phyloP scores from a whole-genome alignment of 53 echinoderm and acorn worm genomes.

The Antedon mediterranea region DNA sequence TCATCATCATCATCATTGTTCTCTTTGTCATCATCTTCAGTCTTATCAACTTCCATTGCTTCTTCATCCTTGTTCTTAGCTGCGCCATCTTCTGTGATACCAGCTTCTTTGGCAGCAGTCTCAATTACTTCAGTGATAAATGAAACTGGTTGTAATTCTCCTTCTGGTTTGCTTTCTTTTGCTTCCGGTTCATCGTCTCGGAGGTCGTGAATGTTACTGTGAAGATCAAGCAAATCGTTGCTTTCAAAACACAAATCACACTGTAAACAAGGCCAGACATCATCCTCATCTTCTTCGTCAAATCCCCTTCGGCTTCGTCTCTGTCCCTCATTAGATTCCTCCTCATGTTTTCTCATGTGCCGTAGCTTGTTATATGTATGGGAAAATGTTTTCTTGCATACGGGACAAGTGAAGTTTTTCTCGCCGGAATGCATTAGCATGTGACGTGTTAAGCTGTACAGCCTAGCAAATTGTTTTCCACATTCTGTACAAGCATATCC shows the following conservation, averaged over 20 bases:
- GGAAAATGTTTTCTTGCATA: conserved; percentile 83
- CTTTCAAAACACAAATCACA: conserved; percentile 83
- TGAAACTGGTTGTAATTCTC: background rate
- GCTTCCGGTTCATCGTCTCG: background rate
- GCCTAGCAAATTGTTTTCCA: conserved; percentile 58
- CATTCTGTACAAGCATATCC: conserved; percentile 61
- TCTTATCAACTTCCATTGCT: conserved; percentile 1
- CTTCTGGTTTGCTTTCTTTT: background rate
- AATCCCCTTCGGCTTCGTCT: conserved; percentile 21
- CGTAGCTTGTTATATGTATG: conserved; percentile 74
- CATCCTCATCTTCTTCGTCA: conserved; percentile 17
- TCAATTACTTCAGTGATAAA: background rate
- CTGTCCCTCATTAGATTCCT: conserved; percentile 2
- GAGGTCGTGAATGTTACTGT: conserved; percentile 30
- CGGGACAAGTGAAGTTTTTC: conserved; percentile 79
- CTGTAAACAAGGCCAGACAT: conserved; percentile 47
- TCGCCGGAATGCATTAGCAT: conserved; percentile 84
- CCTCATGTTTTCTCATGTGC: conserved; percentile 69
- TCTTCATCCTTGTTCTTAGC: conserved; percentile 11
- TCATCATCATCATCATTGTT: conserved; percentile 3
- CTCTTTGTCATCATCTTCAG: background rate
- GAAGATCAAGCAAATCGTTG: conserved; percentile 43
- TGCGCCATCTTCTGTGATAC: conserved; percentile 19
- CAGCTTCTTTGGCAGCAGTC: conserved; percentile 17
- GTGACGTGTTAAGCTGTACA: conserved; percentile 77